Conservation (phyloP, 2,797 vertebrate species). For the Pempheris klunzingeri region DNA sequence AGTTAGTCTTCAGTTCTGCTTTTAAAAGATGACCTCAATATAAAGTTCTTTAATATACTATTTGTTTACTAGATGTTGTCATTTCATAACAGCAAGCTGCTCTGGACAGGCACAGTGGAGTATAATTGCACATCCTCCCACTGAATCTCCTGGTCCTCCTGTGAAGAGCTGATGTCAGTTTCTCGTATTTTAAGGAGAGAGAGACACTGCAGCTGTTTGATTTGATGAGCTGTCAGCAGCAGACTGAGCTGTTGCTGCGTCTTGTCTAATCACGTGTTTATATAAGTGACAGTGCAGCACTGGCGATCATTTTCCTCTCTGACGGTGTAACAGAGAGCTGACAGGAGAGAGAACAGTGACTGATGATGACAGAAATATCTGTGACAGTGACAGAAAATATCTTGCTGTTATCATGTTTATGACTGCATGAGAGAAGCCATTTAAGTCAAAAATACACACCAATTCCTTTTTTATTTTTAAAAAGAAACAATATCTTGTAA, state of each 20-base stretch:
- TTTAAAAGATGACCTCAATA: neutral
- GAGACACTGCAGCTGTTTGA: slow-evolving; percentile 8
- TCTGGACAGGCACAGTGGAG: neutral
- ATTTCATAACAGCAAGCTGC: neutral
- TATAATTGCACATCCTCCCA: neutral
- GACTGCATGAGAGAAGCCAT: neutral
- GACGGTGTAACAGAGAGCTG: slow-evolving; percentile 5
- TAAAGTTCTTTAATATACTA: neutral
- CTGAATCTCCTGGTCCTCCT: neutral
- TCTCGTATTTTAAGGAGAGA: neutral
- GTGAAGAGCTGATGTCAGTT: neutral
- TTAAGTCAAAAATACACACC: neutral
- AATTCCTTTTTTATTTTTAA: neutral
- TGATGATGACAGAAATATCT: slow-evolving; percentile 7
- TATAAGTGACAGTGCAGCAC: slow-evolving; percentile 1
- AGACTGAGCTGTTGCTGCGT: slow-evolving; percentile 1
- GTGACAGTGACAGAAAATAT: too few species aligned
- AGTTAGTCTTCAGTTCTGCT: neutral
- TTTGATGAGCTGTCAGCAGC: slow-evolving; percentile 30
- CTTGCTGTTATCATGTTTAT: slow-evolving; percentile 5
- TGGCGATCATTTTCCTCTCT: neutral
- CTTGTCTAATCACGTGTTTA: neutral
- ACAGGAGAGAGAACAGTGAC: neutral
- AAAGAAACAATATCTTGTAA: too few species aligned
- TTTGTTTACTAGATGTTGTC: neutral